These are phyloP conservation scores for Drosophila hawaiiensis DNA, from an alignment of 2,888 invertebrate genomes.

Conservation along the genomic window DNA sequence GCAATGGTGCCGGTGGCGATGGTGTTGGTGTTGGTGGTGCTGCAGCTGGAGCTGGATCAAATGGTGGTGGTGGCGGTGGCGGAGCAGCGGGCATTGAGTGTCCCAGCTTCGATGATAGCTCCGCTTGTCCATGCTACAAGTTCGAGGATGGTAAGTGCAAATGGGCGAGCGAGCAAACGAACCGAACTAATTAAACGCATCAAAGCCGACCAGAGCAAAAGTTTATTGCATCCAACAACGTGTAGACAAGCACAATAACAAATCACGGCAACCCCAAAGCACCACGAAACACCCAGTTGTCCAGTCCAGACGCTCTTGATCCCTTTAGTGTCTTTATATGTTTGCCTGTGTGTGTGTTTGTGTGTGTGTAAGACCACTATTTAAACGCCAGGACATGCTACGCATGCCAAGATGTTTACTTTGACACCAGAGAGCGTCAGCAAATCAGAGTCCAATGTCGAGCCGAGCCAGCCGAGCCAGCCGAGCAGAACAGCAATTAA, in stretches of 20 bases:
- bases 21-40: slow-evolving; percentile 48
- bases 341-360: not conserved
- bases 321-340: not conserved
- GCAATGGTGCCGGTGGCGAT: slow-evolving; percentile 32
- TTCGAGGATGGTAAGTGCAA: slow-evolving; percentile 91
- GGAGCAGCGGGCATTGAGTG: slow-evolving; percentile 86
- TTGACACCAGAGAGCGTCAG: slow-evolving; percentile 46
- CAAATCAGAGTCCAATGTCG: not conserved
- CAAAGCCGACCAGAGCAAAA: slow-evolving; percentile 51
- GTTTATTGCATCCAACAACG: slow-evolving; percentile 65
- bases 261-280: slow-evolving; percentile 24
- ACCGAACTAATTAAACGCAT: slow-evolving; percentile 63
- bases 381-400: slow-evolving; percentile 52
- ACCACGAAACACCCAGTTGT: not conserved
- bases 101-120: slow-evolving; percentile 91
- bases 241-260: slow-evolving; percentile 57
- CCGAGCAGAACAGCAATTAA: not conserved
- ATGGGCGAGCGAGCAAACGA: slow-evolving; percentile 29
- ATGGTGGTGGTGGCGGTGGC: slow-evolving; percentile 36
- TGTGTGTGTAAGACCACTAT: slow-evolving; percentile 36
- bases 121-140: slow-evolving; percentile 95
- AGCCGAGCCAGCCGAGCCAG: not conserved
- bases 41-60: slow-evolving; percentile 17
- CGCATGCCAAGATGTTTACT: slow-evolving; percentile 59
- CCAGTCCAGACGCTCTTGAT: not conserved